Evolutionary conservation across 2,888 invertebrate genomes (phyloP).

Genomic region (Priocnemis perturbator): DNA sequence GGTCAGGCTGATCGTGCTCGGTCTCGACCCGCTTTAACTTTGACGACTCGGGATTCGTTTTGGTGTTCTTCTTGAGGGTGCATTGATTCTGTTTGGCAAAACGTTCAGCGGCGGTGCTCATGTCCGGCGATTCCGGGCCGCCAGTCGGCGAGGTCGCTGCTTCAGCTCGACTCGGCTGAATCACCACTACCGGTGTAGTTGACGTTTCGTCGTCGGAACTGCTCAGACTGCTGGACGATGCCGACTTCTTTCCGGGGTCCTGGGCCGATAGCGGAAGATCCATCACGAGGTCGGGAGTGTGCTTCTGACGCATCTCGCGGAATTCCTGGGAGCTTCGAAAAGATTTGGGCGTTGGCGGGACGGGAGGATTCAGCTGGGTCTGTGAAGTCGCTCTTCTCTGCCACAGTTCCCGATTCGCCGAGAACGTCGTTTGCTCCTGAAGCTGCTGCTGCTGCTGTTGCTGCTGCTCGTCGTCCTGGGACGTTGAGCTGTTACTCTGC

Average conservation of each 20-base stretch:
- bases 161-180: slow-evolving; percentile 50
- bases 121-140: slow-evolving; percentile 79
- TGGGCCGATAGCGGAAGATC: slow-evolving; percentile 82
- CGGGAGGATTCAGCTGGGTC: slow-evolving; percentile 68
- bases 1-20: slow-evolving; percentile 47
- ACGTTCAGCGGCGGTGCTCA: slow-evolving; percentile 85
- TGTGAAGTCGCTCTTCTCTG: slow-evolving; percentile 79
- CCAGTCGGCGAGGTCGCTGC: slow-evolving; percentile 71
- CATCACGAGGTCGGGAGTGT: slow-evolving; percentile 89
- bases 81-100: slow-evolving; percentile 88
- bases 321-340: slow-evolving; percentile 74
- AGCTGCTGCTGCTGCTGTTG: slow-evolving; percentile 49
- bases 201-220: slow-evolving; percentile 71
- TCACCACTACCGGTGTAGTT: slow-evolving; percentile 21
- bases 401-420: slow-evolving; percentile 79
- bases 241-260: slow-evolving; percentile 65
- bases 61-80: slow-evolving; percentile 84
- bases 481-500: slow-evolving; percentile 25
- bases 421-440: slow-evolving; percentile 71
- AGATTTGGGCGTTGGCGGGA: slow-evolving; percentile 70
- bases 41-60: slow-evolving; percentile 62
- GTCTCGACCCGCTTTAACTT: slow-evolving; percentile 51
- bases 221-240: slow-evolving; percentile 72
- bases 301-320: slow-evolving; percentile 77
- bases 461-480: slow-evolving; percentile 46